Evolutionary conservation across 2,797 vertebrate species (phyloP).

Genomic region (Onychomys arenicola): DNA sequence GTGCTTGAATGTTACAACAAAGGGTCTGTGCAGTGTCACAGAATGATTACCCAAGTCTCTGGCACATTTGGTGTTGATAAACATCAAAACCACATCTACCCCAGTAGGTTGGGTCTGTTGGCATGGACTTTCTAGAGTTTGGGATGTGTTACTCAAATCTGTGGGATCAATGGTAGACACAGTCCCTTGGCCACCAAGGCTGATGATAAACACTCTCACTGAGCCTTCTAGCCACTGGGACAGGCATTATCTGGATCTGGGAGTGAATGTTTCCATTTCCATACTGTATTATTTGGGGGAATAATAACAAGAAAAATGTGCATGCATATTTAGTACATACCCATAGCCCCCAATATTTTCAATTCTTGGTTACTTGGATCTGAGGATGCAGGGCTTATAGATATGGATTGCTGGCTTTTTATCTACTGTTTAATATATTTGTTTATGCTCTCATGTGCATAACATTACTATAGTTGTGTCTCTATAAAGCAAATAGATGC

Average conservation of each 20-base stretch:
- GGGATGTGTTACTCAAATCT: neutral
- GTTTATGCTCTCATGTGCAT: neutral
- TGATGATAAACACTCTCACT: neutral
- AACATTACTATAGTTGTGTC: neutral
- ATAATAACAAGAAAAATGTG: neutral
- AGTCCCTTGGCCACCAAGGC: neutral
- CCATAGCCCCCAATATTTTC: neutral
- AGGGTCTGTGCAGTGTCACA: neutral
- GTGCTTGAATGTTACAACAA: neutral
- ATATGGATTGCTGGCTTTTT: neutral
- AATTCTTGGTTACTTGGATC: neutral
- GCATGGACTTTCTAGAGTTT: neutral
- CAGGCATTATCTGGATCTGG: neutral
- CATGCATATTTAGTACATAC: neutral
- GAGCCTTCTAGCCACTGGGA: neutral
- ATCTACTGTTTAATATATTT: slow-evolving; percentile 25
- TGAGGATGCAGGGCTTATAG: neutral
- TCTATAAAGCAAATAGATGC: neutral
- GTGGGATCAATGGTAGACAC: neutral
- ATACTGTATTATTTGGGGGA: neutral
- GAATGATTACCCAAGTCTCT: neutral
- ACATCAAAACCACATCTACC: neutral
- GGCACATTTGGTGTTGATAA: neutral
- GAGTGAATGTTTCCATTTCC: neutral
- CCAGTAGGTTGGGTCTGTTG: neutral